Conservation (phyloP, 2,113 vertebrate species). For the Nycticorax nycticorax region DNA sequence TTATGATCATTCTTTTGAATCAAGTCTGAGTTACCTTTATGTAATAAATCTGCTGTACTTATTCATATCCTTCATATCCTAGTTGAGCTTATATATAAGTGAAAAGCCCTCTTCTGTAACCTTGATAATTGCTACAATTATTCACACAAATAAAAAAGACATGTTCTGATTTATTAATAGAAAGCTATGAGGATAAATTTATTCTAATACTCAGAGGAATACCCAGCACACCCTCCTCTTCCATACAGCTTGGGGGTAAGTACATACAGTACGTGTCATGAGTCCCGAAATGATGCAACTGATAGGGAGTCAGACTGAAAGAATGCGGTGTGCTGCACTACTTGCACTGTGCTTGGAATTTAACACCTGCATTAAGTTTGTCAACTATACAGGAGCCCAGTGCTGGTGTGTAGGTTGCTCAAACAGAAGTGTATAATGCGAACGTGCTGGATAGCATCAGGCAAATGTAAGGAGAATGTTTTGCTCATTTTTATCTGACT, state of each 20-base stretch:
- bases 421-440: background rate
- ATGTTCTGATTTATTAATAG: conserved; percentile 51
- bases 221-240: conserved; percentile 25
- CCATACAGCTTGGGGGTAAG: conserved; percentile 27
- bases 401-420: background rate
- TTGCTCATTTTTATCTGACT: background rate
- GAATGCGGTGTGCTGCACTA: background rate
- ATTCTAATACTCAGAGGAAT: conserved; percentile 33
- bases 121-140: conserved; percentile 49
- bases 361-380: conserved; percentile 2
- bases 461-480: background rate
- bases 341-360: conserved; percentile 3
- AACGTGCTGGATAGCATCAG: background rate
- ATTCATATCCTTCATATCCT: background rate
- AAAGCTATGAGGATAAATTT: conserved; percentile 22
- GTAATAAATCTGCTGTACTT: conserved; percentile 1
- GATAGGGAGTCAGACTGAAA: background rate
- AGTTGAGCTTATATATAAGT: conserved; percentile 17
- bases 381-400: background rate
- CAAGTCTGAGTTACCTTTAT: background rate
- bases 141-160: conserved; percentile 65
- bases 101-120: conserved; percentile 29
- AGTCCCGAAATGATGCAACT: background rate
- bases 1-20: conserved; percentile 23
- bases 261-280: background rate